Percentiles rank a stretch among this genome's conserved stretches.
Conservation (phyloP, 2,113 vertebrate genomes). For the Astatotilapia flaviijosephi region DNA sequence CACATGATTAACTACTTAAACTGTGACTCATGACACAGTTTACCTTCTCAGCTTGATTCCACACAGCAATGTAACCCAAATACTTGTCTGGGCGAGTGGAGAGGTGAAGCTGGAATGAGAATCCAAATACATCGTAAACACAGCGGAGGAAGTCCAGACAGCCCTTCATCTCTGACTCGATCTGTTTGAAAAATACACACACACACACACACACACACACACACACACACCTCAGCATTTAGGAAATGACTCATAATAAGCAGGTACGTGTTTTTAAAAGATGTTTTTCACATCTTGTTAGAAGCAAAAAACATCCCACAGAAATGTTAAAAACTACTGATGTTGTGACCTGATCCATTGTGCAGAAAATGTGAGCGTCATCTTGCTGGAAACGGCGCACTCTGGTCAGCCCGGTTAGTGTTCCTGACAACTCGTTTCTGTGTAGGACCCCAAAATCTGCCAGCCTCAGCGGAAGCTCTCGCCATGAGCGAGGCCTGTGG, state of each 20-base stretch:
- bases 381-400: slow-evolving; percentile 95
- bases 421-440: slow-evolving; percentile 87
- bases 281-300: not conserved
- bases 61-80: slow-evolving; percentile 81
- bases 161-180: slow-evolving; percentile 86
- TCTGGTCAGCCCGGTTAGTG: slow-evolving; percentile 84
- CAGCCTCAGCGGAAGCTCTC: slow-evolving; percentile 87
- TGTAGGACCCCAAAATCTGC: slow-evolving; percentile 96
- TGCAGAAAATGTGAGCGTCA: slow-evolving; percentile 95
- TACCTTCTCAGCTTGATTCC: slow-evolving; percentile 92
- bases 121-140: slow-evolving; percentile 86
- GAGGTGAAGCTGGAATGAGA: slow-evolving; percentile 89
- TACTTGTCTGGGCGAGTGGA: slow-evolving; percentile 90
- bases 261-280: not conserved
- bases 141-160: slow-evolving; percentile 88
- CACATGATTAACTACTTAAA: not conserved
- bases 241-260: not conserved
- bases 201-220: no score
- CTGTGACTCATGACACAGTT: not conserved
- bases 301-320: not conserved
- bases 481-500: slow-evolving; percentile 90
- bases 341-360: slow-evolving; percentile 83
- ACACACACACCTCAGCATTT: not conserved
- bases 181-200: slow-evolving; percentile 70
- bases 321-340: not conserved